Base-by-base conservation (phyloP, 2,797 vertebrate genomes). In the Psittacula echo region DNA sequence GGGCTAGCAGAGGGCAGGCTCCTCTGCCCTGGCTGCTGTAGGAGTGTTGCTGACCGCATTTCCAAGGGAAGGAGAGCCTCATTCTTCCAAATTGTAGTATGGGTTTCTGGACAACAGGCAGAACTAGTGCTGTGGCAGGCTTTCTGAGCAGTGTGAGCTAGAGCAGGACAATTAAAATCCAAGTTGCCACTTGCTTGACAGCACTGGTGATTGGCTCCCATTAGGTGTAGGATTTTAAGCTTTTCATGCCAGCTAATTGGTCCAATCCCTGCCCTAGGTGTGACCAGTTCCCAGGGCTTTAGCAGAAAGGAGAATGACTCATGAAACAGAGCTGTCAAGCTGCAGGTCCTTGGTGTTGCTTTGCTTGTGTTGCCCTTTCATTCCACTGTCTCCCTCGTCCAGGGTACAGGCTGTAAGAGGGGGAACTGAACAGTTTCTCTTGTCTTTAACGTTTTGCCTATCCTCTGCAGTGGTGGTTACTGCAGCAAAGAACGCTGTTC, bases 231-330 rank as follows among this genome's bases (percentile, higher is more conserved):
- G 62, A 47, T 76, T 89, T 96, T 76, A 90, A 85, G 74, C 34
- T 61, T 92, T 95, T 87, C 51, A 53, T 80, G 42, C 51, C 37
- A 56, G 50, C 50, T 95, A 90, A 94, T 94, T 89, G 89, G 65
- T 91, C 85, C 72, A 51, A 1, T 68, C 76, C 62, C 65, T 94
- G 68, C 81, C 89, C 44, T 48, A 70, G 86, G 84, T 0, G 0
- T 91, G 91, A 89, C 62, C 79, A 68, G 67, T 80, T 92, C 58
- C 68, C 66, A 9, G 6, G 73, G 58, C 71, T 92, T 85, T 79
- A 83, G 81, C 41, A 83, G 68, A 70, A 89, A 76, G 50, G 64
- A 47, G 67, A 86, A 78, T 83, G 78, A 71, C 62, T 92, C 60
- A 51, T 20, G 27, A 45, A 91, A 70, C 66, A 77, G 61, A 95